A percentile compares a stretch with the other conserved stretches of the same genome.
Conservation (phyloP, 1,140 invertebrate genomes). For the Meteorus sp. region DNA sequence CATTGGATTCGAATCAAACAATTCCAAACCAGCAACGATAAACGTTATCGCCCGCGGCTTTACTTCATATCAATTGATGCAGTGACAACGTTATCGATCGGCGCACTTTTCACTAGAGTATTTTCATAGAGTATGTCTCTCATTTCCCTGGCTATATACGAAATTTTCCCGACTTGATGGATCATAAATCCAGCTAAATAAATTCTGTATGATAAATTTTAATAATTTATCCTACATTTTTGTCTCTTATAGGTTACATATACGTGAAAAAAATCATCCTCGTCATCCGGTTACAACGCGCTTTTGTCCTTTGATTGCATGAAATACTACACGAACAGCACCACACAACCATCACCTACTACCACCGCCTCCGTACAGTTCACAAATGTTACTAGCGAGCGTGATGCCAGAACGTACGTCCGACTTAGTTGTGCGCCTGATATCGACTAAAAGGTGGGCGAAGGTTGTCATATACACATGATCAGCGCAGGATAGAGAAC, state of each 20-base stretch:
- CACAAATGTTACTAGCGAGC: conserved; percentile 27
- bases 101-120: neutral
- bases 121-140: too few relatives aligned
- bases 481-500: neutral
- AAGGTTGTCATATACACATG: conserved; percentile 3
- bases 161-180: neutral
- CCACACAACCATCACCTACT: conserved; percentile 11
- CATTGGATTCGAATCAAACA: too few relatives aligned
- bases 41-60: neutral
- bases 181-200: too few relatives aligned
- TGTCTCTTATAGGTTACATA: too few relatives aligned
- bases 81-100: conserved; percentile 3
- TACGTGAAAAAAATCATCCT: too few relatives aligned
- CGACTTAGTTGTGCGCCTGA: conserved; percentile 29
- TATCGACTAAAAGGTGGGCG: conserved; percentile 46
- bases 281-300: too few relatives aligned
- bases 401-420: conserved; percentile 15
- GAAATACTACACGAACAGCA: conserved; percentile 20
- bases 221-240: too few relatives aligned
- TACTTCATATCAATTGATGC: neutral
- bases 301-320: too few relatives aligned
- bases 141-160: neutral
- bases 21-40: neutral
- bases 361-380: conserved; percentile 33
- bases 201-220: too few relatives aligned